Conservation (phyloP, 2,888 invertebrate species). For the Sycophila texana region DNA sequence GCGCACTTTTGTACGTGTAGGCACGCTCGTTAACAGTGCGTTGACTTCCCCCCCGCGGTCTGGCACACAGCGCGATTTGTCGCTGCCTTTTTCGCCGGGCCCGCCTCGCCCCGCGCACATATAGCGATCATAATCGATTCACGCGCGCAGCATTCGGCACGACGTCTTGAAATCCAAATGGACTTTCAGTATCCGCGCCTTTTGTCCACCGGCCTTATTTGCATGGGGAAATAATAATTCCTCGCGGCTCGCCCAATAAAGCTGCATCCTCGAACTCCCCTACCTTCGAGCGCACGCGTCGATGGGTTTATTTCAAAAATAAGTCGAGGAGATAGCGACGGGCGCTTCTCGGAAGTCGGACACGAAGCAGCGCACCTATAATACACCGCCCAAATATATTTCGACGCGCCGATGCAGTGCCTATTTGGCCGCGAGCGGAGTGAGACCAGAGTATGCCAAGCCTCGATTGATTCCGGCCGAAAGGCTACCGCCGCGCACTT, state of each 20-base stretch:
- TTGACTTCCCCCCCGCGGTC: conserved; percentile 25
- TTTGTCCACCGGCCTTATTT: conserved; percentile 15
- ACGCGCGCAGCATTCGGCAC: background rate
- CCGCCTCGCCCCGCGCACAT: background rate
- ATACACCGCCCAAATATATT: too few species aligned
- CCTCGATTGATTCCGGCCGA: conserved; percentile 20
- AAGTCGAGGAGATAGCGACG: background rate
- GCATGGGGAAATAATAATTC: conserved; percentile 10
- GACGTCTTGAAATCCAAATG: conserved; percentile 16
- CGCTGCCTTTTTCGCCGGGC: conserved; percentile 34
- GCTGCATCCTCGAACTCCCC: too few species aligned
- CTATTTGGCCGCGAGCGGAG: too few species aligned
- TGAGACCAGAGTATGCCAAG: too few species aligned
- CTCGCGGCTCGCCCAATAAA: background rate
- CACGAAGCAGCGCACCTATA: too few species aligned
- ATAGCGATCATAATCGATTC: conserved; percentile 16
- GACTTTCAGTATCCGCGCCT: background rate
- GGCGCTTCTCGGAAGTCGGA: too few species aligned
- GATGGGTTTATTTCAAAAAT: background rate
- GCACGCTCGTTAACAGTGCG: conserved; percentile 40
- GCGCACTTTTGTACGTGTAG: conserved; percentile 24
- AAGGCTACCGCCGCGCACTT: too few species aligned
- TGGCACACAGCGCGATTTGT: conserved; percentile 11
- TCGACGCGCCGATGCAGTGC: too few species aligned
- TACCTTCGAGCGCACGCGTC: too few species aligned